Evolutionary conservation across 2,113 vertebrate genomes (phyloP), one percentile per base, ranked within the genome.

Genomic region (Hippocampus comes): DNA sequence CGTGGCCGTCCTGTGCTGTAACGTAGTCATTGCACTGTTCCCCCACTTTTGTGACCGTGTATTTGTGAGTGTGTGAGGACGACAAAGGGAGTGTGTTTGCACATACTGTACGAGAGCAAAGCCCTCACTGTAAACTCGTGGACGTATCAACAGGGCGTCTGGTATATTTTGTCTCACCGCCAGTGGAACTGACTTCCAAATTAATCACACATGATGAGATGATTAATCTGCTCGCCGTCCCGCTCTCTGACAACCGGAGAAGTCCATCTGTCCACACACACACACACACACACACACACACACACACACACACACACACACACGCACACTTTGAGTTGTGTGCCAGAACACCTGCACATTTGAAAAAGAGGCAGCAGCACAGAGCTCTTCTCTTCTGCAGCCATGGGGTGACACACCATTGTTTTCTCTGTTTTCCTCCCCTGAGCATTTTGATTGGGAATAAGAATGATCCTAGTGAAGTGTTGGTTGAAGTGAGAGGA

Each of bases 151-250:
- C 75, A 75, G 87, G 88, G 76, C 43, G 76, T 76, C 85, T 85
- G 78, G 72, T 87, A 88, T 75, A 64, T 51, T 71, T 77, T 74
- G 81, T 69, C 56, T 20, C 38, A 51, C 73, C 84, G 82, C 88
- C 84, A 78, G 76, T 73, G 67, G 64, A 27, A 60, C 79, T 75
- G 71, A 49, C 75, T 79, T 82, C 79, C 82, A 85, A 84, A 91
- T 91, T 87, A 91, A 88, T 89, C 90, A 90, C 90, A 89, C 86
- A 85, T 86, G 87, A 91, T 85, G 88, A 83, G 85, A 86, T 87
- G 86, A 91, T 91, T 89, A 89, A 90, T 90, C 86, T 82, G 81
- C 77, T 85, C 79, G 84, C 71, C 82, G 86, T 88, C 73, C 75
- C 51, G 76, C 73, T 82, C 21, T 84, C 82, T 67, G 75, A 83